Evolutionary conservation across 2,888 invertebrate genomes (phyloP).

Genomic region (Koerneria pararmatus): DNA sequence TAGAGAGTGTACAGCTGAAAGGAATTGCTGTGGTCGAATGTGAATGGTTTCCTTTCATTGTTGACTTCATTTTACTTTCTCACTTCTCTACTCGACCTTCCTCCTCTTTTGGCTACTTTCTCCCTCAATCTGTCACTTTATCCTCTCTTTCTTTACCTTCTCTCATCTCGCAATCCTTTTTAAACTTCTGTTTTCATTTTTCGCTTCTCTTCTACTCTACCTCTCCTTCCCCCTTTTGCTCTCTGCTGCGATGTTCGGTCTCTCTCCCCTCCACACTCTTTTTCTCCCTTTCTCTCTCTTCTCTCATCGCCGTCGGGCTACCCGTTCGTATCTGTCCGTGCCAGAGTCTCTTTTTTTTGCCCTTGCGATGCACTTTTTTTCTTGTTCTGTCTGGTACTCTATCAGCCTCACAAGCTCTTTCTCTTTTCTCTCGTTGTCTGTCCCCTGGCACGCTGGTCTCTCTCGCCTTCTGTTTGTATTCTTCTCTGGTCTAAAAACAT

Average conservation of each 20-base stretch:
- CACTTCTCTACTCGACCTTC: slow-evolving; percentile 2
- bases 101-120: not conserved
- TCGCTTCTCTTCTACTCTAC: not conserved
- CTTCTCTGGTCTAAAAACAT: no score
- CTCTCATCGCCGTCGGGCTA: not conserved
- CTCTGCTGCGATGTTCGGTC: not conserved
- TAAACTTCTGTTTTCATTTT: not conserved
- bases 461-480: no score
- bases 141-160: not conserved
- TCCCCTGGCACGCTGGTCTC: not conserved
- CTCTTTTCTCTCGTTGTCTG: not conserved
- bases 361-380: not conserved
- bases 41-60: not conserved
- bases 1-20: no score
- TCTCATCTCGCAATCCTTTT: slow-evolving; percentile 3
- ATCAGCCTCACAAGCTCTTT: not conserved
- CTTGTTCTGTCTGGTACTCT: not conserved
- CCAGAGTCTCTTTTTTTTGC: no score
- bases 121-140: not conserved
- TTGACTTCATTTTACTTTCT: not conserved
- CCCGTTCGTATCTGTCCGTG: no score
- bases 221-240: not conserved
- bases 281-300: slow-evolving; percentile 6
- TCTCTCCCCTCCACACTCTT: not conserved
- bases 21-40: no score